These are phyloP conservation scores for Percina caprodes DNA, from an alignment of 2,113 vertebrate genomes.

Conservation along the genomic window DNA sequence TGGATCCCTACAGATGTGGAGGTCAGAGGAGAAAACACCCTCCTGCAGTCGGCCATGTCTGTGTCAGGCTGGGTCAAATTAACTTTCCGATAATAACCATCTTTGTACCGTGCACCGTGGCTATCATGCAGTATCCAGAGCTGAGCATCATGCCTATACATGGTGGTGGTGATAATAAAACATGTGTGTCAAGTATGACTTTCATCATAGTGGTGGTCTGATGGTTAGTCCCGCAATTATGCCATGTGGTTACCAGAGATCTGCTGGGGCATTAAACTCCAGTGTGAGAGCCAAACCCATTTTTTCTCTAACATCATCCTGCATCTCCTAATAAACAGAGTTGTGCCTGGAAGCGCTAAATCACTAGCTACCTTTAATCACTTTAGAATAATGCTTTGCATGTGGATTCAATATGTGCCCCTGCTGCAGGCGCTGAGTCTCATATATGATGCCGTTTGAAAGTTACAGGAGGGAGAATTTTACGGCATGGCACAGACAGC, in stretches of 20 bases:
- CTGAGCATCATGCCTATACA: conserved; percentile 64
- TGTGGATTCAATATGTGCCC: conserved; percentile 76
- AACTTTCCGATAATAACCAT: conserved; percentile 60
- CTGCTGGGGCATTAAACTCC: conserved; percentile 67
- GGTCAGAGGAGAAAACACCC: conserved; percentile 38
- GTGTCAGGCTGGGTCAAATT: conserved; percentile 25
- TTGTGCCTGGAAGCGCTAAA: conserved; percentile 74
- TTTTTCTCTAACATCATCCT: conserved; percentile 74
- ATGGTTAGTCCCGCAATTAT: conserved; percentile 75
- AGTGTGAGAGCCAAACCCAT: conserved; percentile 64
- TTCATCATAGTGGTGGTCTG: conserved; percentile 81
- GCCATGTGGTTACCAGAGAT: conserved; percentile 69
- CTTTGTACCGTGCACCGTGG: conserved; percentile 14
- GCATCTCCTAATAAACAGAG: conserved; percentile 75
- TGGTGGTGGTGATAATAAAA: conserved; percentile 67
- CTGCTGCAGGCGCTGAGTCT: conserved; percentile 51
- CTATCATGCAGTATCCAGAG: conserved; percentile 50
- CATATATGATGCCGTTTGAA: conserved; percentile 41
- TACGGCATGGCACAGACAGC: background rate
- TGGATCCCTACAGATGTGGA: conserved; percentile 42
- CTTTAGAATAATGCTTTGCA: conserved; percentile 75
- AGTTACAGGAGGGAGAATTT: conserved; percentile 20
- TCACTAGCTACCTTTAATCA: conserved; percentile 79
- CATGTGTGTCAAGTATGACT: conserved; percentile 68
- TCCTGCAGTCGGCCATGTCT: conserved; percentile 16